These are phyloP conservation scores for Acanthococcus lagerstroemiae DNA, from an alignment of 2,888 invertebrate genomes.

Conservation along the genomic window DNA sequence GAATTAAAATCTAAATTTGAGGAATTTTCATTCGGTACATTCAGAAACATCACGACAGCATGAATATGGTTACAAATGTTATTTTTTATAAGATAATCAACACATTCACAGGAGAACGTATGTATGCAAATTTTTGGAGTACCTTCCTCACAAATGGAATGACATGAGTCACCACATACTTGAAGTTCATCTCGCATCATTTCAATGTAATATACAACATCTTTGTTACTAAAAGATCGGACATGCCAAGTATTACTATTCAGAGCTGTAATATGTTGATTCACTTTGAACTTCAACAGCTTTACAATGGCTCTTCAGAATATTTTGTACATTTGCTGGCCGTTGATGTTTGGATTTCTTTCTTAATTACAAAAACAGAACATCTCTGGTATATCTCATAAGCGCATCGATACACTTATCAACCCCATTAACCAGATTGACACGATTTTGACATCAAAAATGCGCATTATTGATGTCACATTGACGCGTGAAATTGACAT, in stretches of 20 bases:
- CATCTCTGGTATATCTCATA: not conserved
- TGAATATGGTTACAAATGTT: constrained; percentile 30
- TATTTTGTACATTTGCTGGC: not conserved
- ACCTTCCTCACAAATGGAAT: not conserved
- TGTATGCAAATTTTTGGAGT: constrained; percentile 25
- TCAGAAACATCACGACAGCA: constrained; percentile 4
- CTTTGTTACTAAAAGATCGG: not conserved
- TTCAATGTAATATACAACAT: not conserved
- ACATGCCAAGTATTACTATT: not conserved
- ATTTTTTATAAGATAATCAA: constrained; percentile 7
- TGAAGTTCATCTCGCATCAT: not conserved
- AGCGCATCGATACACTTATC: constrained; percentile 22
- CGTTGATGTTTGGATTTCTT: not conserved
- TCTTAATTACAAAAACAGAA: not conserved
- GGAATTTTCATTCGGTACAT: not conserved
- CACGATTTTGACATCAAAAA: too few species aligned
- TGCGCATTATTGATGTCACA: too few species aligned
- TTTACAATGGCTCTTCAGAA: not conserved
- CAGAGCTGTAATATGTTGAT: not conserved
- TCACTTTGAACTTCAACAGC: not conserved
- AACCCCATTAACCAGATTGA: too few species aligned
- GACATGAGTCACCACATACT: not conserved
- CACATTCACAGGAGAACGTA: constrained; percentile 24
- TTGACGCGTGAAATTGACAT: too few species aligned
- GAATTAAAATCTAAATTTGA: not conserved